These are phyloP conservation scores for Zeus faber DNA, from an alignment of 2,113 vertebrate genomes.

Conservation along the genomic window DNA sequence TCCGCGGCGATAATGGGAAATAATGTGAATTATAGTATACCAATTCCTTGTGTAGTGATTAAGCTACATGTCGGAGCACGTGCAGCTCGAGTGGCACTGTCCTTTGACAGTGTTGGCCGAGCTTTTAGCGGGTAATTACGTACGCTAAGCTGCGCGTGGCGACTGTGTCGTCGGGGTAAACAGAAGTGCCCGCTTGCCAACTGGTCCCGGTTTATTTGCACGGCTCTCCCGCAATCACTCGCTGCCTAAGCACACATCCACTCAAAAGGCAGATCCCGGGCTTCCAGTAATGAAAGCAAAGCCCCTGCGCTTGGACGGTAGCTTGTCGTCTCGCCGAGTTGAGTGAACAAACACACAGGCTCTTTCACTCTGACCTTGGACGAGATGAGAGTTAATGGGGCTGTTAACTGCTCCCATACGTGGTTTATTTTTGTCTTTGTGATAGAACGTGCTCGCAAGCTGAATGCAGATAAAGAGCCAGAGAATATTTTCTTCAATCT, in stretches of 20 bases:
- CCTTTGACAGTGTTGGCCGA: conserved; percentile 11
- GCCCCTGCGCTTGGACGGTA: not conserved
- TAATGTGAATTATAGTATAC: too few relatives aligned
- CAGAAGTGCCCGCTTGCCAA: conserved; percentile 48
- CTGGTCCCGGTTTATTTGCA: conserved; percentile 53
- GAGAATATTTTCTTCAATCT: too few relatives aligned
- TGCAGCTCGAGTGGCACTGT: conserved; percentile 8
- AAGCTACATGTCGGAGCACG: too few relatives aligned
- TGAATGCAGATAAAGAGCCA: too few relatives aligned
- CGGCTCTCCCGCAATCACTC: conserved; percentile 7
- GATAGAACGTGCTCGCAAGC: too few relatives aligned
- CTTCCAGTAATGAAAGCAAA: conserved; percentile 43
- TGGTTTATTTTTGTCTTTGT: too few relatives aligned
- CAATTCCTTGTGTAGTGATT: too few relatives aligned
- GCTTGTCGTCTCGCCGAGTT: not conserved
- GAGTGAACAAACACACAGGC: too few relatives aligned
- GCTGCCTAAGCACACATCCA: conserved; percentile 32
- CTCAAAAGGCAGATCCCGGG: conserved; percentile 29
- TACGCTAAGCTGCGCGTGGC: conserved; percentile 25
- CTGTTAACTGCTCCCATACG: too few relatives aligned
- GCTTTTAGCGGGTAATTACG: conserved; percentile 10
- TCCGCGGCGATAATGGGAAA: too few relatives aligned
- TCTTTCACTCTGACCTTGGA: too few relatives aligned
- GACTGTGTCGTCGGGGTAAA: conserved; percentile 15
- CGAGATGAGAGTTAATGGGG: too few relatives aligned